Base-by-base conservation (phyloP, 1,140 invertebrate species). In the Drosophila sproati region DNA sequence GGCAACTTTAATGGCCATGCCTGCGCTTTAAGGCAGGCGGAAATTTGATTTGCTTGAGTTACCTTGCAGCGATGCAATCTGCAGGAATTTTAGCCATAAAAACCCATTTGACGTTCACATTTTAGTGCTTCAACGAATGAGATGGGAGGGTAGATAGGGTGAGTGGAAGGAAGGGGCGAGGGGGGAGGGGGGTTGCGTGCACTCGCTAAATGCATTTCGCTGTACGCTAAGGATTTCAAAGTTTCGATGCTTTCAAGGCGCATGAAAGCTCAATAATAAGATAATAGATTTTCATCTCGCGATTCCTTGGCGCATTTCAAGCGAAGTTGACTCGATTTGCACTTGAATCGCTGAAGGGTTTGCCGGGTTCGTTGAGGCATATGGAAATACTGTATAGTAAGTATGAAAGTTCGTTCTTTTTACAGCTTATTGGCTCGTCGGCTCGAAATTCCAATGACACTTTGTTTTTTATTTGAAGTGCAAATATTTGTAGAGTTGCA, bases 251-350 rank as follows among this genome's bases (percentile, higher is more conserved):
- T 73, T 69, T 60, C 77, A 74, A 52, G 64, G 76, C 77, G 50
- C 77, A 83, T 73, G 72, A 80, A 68, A 80, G 54, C 73, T 85
- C 64, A 80, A 85, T 83, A 83, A 83, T 86, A 83, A 73, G 76
- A 77, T 85, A 80, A 77, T 77, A 69, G 62, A 77, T 73, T 79
- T 54, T 59, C 68, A 59, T 63, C 39, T 59, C 48, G 57, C 67
- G 80, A 81, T 82, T 82, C 34, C 68, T 76, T 60, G 45, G 41
- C 68, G 63, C 70, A 20, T 47, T 82, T 78, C 70, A 82, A 70
- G 74, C 80, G 45, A 68, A 41, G 67, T 64, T 77, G 68, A 77
- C 79, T 85, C 81, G 73, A 78, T 82, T 82, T 82, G 71, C 80
- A 71, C 75, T 78, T 70, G 78, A 80, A 77, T 60, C 51, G 51